phyloP scores from a whole-genome alignment of 2,888 invertebrate species.

The Spodoptera littoralis region DNA sequence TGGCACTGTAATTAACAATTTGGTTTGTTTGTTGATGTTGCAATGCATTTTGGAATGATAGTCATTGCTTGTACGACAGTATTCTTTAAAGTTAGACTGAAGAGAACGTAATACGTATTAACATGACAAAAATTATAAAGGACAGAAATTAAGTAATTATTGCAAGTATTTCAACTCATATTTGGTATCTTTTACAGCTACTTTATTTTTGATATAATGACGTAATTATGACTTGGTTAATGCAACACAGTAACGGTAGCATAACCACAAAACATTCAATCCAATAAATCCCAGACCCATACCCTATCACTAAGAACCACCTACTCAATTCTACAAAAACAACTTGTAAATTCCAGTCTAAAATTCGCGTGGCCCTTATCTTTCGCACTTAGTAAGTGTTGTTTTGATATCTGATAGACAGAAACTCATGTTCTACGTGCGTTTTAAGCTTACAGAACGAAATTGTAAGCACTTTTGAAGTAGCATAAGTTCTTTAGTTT shows the following conservation, averaged over 20 bases:
- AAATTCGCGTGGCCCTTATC: slow-evolving; percentile 55
- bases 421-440: slow-evolving; percentile 40
- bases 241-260: too few species aligned
- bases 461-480: slow-evolving; percentile 23
- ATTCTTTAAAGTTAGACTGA: too few species aligned
- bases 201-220: too few species aligned
- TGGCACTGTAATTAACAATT: slow-evolving; percentile 17
- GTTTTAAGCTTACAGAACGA: slow-evolving; percentile 31
- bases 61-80: too few species aligned
- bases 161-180: too few species aligned
- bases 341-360: slow-evolving; percentile 27
- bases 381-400: slow-evolving; percentile 44
- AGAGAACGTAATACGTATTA: too few species aligned
- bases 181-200: too few species aligned
- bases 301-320: slow-evolving; percentile 6
- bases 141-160: too few species aligned
- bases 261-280: too few species aligned
- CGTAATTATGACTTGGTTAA: too few species aligned
- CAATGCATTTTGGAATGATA: slow-evolving; percentile 16
- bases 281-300: background rate
- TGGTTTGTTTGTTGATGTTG: background rate
- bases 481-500: slow-evolving; percentile 32
- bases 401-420: slow-evolving; percentile 50
- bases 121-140: too few species aligned
- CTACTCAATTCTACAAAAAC: slow-evolving; percentile 32